A percentile compares a stretch with the other conserved stretches of the same genome.
These are phyloP conservation scores for Masnerella sp. DNA, from an alignment of 2,888 invertebrate species.

Conservation along the genomic window DNA sequence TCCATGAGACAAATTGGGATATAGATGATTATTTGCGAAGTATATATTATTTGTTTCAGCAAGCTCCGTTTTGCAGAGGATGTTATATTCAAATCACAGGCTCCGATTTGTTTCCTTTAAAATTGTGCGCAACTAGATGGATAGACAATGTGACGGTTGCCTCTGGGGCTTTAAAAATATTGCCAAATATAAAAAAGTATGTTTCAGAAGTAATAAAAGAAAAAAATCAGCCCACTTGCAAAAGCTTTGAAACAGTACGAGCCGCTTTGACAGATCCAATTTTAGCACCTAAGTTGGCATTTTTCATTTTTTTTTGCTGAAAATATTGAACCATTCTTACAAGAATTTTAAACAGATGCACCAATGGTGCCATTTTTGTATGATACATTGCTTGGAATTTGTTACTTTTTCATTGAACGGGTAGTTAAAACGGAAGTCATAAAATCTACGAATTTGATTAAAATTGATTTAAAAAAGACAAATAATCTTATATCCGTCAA, in stretches of 20 bases:
- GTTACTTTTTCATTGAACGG: not conserved
- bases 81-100: not conserved
- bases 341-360: conserved; percentile 55
- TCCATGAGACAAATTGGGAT: conserved; percentile 15
- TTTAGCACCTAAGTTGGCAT: conserved; percentile 48
- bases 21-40: conserved; percentile 1
- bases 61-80: not conserved
- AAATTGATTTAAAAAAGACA: conserved; percentile 19
- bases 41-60: conserved; percentile 12
- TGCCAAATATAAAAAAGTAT: conserved; percentile 35
- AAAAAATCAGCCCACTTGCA: conserved; percentile 9
- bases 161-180: not conserved
- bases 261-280: conserved; percentile 36
- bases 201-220: conserved; percentile 1
- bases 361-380: conserved; percentile 54
- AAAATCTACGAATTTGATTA: not conserved
- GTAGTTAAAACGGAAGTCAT: conserved; percentile 5
- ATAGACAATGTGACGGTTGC: conserved; percentile 2
- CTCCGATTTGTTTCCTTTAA: not conserved
- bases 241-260: conserved; percentile 45
- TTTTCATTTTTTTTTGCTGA: conserved; percentile 53
- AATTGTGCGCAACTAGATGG: conserved; percentile 1
- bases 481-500: conserved; percentile 6
- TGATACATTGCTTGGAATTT: conserved; percentile 20
- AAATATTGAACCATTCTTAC: conserved; percentile 58